These are phyloP conservation scores for Meliscaeva auricollis DNA, from an alignment of 2,888 invertebrate species.

Conservation along the genomic window DNA sequence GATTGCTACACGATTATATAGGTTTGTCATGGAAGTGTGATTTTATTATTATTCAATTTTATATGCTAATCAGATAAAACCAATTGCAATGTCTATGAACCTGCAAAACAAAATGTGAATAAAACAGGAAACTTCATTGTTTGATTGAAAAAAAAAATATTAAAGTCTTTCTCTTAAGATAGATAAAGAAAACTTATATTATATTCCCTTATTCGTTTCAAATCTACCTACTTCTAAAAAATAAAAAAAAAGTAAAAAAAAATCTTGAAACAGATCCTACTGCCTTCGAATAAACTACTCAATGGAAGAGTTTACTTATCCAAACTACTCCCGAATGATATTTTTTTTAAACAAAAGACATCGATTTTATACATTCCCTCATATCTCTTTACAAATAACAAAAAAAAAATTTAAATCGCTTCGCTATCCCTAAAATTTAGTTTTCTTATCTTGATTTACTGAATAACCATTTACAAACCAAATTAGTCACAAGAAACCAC, in stretches of 20 bases:
- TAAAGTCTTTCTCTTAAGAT: too few species aligned
- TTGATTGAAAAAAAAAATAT: too few species aligned
- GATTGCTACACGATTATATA: too few species aligned
- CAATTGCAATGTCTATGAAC: too few species aligned
- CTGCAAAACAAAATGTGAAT: too few species aligned
- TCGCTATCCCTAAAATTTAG: conserved; percentile 17
- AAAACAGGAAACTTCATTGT: too few species aligned
- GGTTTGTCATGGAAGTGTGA: too few species aligned
- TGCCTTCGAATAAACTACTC: conserved; percentile 23
- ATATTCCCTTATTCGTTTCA: too few species aligned
- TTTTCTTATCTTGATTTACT: conserved; percentile 35
- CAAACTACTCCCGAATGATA: conserved; percentile 16
- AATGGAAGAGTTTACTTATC: conserved; percentile 21
- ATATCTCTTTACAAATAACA: background rate
- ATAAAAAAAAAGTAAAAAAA: background rate
- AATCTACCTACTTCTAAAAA: too few species aligned
- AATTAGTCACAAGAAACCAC: conserved; percentile 62
- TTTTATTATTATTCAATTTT: too few species aligned
- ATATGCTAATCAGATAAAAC: too few species aligned
- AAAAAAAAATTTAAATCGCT: background rate
- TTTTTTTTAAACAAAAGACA: background rate
- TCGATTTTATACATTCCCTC: conserved; percentile 63
- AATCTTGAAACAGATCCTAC: background rate
- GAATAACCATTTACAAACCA: conserved; percentile 34
- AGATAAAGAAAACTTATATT: too few species aligned